phyloP scores from a whole-genome alignment of 2,113 vertebrate genomes.

The Rhynchopsitta pachyrhyncha region DNA sequence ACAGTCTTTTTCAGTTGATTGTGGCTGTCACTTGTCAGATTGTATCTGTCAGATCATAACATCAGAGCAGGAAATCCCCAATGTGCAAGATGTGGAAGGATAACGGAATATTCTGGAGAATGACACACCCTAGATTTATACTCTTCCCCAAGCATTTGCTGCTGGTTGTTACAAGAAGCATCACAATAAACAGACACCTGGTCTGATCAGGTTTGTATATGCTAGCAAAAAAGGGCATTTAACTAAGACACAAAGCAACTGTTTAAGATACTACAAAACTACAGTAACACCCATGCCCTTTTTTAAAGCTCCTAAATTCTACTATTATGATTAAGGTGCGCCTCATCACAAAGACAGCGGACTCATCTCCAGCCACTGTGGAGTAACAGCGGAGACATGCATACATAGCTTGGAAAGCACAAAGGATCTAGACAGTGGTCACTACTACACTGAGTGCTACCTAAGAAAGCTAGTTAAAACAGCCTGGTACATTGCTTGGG shows the following conservation, averaged over 20 bases:
- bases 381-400: neutral
- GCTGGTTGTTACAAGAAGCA: neutral
- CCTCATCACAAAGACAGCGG: neutral
- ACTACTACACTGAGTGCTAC: neutral
- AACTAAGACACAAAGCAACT: neutral
- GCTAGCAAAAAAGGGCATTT: neutral
- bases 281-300: rapidly evolving
- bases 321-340: neutral
- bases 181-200: neutral
- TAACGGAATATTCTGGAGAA: neutral
- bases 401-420: neutral
- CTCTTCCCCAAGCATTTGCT: neutral
- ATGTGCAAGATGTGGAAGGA: neutral
- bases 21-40: too few species aligned
- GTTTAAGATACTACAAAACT: neutral
- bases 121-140: neutral
- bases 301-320: neutral
- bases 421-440: neutral
- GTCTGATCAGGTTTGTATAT: neutral
- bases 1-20: neutral
- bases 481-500: neutral
- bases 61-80: neutral
- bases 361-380: neutral
- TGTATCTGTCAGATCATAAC: neutral
- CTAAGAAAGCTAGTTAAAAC: neutral